Evolutionary conservation across 2,888 invertebrate species (phyloP), one percentile per base, ranked within the genome.

Genomic region (Palloptera scutellata): DNA sequence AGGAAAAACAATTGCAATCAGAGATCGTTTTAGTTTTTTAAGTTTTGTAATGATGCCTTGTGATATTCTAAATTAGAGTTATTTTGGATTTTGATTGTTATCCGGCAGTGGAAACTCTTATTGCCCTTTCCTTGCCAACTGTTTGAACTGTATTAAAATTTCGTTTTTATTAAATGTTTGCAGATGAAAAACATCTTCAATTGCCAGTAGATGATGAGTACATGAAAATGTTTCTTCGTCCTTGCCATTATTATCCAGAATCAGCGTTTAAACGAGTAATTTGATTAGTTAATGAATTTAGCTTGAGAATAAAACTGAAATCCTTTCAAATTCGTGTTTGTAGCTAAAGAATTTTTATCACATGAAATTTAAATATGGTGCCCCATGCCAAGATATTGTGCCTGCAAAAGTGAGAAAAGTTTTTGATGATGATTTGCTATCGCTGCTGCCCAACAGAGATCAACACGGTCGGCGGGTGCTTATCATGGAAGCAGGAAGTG

Each of bases 241-340:
- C 95, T 0, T 91, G 92, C 79, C 94, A 95, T 84, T 96, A 91
- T 85, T 93, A 96, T 80, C 89, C 94, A 0, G 91, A 93, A 61
- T 91, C 93, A 75, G 91, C 95, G 3, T 90, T 92, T 72, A 89
- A 90, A 82, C 86, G 92, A 84, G 92, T 94, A 86, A 51, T 55
- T 63, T n/a, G 4, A 17, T 30, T 12, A 11, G 40, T 59, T 11
- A 11, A 61, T 30, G n/a, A n/a, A n/a, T 30, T 30, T 6, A 4
- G 2, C 30, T 30, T 30, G 2, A 30, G 3, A 2, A 30, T 30
- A 30, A 58, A 12, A 67, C 5, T 59, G 62, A 55, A 53, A 59
- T 1, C 41, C 54, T 43, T 20, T n/a, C n/a, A n/a, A n/a, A n/a
- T n/a, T n/a, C n/a, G n/a, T 67, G 53, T 64, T 83, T 85, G 41